phyloP scores from a whole-genome alignment of 2,797 vertebrate genomes.

The Ptychobarbus kaznakovi region DNA sequence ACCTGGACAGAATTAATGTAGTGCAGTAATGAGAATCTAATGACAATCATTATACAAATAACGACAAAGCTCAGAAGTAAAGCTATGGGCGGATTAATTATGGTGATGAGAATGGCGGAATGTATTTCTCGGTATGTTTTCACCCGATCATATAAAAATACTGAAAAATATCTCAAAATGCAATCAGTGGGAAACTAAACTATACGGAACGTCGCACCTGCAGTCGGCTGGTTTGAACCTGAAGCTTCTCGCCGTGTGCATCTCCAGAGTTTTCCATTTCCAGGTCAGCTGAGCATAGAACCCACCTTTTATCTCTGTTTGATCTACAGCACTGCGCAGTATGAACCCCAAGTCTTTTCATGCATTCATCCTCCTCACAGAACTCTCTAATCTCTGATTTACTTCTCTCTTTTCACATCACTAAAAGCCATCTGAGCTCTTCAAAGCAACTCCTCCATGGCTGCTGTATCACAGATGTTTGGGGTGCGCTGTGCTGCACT shows the following conservation, averaged over 20 bases:
- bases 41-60: neutral
- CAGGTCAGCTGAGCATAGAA: constrained; percentile 43
- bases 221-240: constrained; percentile 37
- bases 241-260: constrained; percentile 22
- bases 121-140: neutral
- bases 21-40: constrained; percentile 30
- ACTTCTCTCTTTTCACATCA: constrained; percentile 47
- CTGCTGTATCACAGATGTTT: constrained; percentile 58
- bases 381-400: constrained; percentile 54
- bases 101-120: neutral
- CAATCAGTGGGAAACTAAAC: constrained; percentile 22
- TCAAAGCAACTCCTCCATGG: constrained; percentile 53
- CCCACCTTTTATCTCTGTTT: constrained; percentile 50
- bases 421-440: constrained; percentile 54
- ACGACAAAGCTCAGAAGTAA: constrained; percentile 8
- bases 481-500: constrained; percentile 51
- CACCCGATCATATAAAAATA: neutral
- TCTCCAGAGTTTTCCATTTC: constrained; percentile 44
- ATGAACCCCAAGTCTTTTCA: constrained; percentile 49
- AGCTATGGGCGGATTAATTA: neutral
- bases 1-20: neutral
- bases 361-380: constrained; percentile 51
- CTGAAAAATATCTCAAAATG: neutral
- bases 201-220: constrained; percentile 26
- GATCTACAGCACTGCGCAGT: constrained; percentile 48